Base-by-base conservation (phyloP, 2,797 vertebrate genomes). In the Parotocinclus haroldoi region DNA sequence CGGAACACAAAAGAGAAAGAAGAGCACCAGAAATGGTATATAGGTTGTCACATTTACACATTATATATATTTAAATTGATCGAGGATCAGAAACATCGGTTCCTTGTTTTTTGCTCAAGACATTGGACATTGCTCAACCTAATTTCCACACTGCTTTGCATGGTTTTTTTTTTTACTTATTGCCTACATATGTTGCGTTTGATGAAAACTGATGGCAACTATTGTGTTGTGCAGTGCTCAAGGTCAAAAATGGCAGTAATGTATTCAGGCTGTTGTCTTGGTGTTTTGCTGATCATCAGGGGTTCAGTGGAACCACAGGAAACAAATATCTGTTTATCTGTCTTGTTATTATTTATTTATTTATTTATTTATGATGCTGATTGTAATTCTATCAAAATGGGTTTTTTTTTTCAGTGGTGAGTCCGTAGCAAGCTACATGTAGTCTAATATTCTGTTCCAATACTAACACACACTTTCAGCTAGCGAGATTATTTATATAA, bases 211-310 rank as follows among this genome's bases (percentile, higher is more conserved):
- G n/a, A 39, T 38, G 51, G 13, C 27, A 48, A 53, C 40, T 38
- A n/a, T 40, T 65, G 40, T 66, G 63, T 55, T 50, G 50, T 55
- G n/a, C 18, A 14, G 18, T 42, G 63, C 38, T 50, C 12, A 51
- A 45, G 61, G 52, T 12, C 70, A 58, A 38, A 66, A 57, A 62
- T 19, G 8, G 7, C 14, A 27, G 48, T 72, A 62, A 72, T 67
- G 70, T 67, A 72, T 72, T 67, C 70, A 56, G 27, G n/a, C 10
- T 51, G 58, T 57, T 62, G 64, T 45, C 53, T 62, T 37, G 36
- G 13, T 16, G 45, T 72, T 13, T 44, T 51, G 18, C 45, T 67
- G 53, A 14, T 67, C 39, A 67, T 65, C 18, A 50, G 36, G 9
- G 17, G 19, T 53, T n/a, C 39, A 18, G 7, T 42, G 48, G 54